Conservation (phyloP, 2,113 vertebrate species). For the Nycticorax nycticorax region DNA sequence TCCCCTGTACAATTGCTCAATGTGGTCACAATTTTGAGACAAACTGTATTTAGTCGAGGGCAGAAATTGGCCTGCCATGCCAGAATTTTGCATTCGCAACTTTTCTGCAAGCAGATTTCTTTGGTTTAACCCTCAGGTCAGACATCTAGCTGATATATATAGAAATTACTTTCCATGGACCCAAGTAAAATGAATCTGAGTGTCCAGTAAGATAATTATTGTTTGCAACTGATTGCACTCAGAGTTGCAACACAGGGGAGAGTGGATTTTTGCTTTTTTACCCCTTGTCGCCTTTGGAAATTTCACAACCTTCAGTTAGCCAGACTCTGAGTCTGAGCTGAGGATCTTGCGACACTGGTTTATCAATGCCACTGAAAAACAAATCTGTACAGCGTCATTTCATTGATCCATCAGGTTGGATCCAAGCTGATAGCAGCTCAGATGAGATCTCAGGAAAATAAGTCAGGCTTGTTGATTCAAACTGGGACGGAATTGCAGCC, state of each 20-base stretch:
- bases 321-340: constrained; percentile 34
- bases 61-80: not conserved
- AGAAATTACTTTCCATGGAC: constrained; percentile 23
- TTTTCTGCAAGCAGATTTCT: not conserved
- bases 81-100: not conserved
- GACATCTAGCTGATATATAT: constrained; percentile 37
- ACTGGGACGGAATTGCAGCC: not conserved
- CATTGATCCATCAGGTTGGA: constrained; percentile 19
- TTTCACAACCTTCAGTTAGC: constrained; percentile 54
- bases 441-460: not conserved
- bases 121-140: constrained; percentile 38
- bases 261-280: not conserved
- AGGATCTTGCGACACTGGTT: constrained; percentile 54
- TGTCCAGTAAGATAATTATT: constrained; percentile 34
- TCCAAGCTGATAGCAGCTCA: not conserved
- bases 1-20: not conserved
- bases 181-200: constrained; percentile 1
- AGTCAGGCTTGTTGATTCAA: not conserved
- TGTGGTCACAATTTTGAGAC: not conserved
- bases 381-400: constrained; percentile 22
- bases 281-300: constrained; percentile 26
- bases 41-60: not conserved
- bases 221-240: constrained; percentile 20
- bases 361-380: constrained; percentile 56
- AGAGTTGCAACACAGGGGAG: constrained; percentile 55